A percentile compares a stretch with the other conserved stretches of the same genome.
phyloP scores from a whole-genome alignment of 2,113 vertebrate species.

The Sarotherodon lohbergeri region DNA sequence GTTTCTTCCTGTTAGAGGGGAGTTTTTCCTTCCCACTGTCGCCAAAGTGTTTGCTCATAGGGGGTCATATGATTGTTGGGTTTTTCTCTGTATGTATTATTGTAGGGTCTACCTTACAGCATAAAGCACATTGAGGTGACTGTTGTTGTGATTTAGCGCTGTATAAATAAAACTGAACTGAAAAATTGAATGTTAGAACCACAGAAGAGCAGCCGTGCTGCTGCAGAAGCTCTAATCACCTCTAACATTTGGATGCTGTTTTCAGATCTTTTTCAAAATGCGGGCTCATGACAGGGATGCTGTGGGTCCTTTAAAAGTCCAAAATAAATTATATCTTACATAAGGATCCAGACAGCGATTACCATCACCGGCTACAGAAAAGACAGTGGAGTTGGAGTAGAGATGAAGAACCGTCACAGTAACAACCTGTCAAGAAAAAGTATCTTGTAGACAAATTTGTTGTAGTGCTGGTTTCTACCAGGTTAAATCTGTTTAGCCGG shows the following conservation, averaged over 20 bases:
- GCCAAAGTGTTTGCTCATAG: not conserved
- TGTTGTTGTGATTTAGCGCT: fast-evolving
- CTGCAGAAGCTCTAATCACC: not conserved
- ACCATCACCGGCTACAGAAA: fast-evolving
- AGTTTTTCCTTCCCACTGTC: not conserved
- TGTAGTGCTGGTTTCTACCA: too few relatives aligned
- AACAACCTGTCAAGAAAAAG: not conserved
- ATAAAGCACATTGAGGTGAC: not conserved
- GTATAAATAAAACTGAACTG: fast-evolving
- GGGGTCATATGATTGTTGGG: fast-evolving
- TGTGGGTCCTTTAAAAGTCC: not conserved
- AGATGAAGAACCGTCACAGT: not conserved
- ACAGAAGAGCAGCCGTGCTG: not conserved
- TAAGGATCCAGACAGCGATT: not conserved
- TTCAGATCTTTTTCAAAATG: not conserved
- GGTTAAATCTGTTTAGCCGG: too few relatives aligned
- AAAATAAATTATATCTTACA: fast-evolving
- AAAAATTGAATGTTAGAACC: not conserved
- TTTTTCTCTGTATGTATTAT: not conserved
- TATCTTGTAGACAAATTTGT: too few relatives aligned
- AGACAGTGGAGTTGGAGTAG: not conserved
- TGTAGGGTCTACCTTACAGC: fast-evolving
- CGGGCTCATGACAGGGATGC: not conserved
- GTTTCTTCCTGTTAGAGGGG: not conserved
- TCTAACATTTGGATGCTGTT: not conserved